Evolutionary conservation across 2,888 invertebrate genomes (phyloP).

Genomic region (Halocaridina rubra): DNA sequence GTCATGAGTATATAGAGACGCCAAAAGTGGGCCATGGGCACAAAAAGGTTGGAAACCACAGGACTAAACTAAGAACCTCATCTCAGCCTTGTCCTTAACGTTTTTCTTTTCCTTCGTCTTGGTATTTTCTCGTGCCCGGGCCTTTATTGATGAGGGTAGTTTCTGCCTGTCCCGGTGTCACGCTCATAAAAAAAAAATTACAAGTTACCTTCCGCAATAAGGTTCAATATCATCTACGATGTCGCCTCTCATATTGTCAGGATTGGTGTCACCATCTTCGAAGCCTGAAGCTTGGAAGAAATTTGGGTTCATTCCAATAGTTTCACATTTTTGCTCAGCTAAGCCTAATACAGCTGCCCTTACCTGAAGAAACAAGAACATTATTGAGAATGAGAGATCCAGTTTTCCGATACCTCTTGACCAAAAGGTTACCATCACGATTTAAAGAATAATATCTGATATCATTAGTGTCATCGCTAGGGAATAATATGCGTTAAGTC

Average conservation of each 20-base stretch:
- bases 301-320: background rate
- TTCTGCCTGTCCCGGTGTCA: too few relatives aligned
- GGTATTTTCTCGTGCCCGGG: too few relatives aligned
- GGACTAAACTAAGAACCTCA: too few relatives aligned
- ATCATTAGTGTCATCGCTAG: background rate
- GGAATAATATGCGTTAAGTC: too few relatives aligned
- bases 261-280: background rate
- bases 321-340: slow-evolving; percentile 4
- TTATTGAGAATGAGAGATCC: background rate
- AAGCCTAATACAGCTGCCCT: background rate
- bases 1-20: too few relatives aligned
- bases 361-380: background rate
- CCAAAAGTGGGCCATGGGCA: too few relatives aligned
- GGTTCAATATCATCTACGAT: background rate
- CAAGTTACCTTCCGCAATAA: slow-evolving; percentile 43
- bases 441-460: background rate
- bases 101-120: too few relatives aligned
- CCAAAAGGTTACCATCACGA: background rate
- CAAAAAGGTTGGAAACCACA: too few relatives aligned
- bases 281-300: background rate
- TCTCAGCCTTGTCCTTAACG: too few relatives aligned
- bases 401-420: too few relatives aligned
- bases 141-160: too few relatives aligned
- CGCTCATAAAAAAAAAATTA: too few relatives aligned
- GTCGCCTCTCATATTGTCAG: background rate